Evolutionary conservation across 2,888 invertebrate species (phyloP).

Genomic region (Dasysyrphus albostriatus): DNA sequence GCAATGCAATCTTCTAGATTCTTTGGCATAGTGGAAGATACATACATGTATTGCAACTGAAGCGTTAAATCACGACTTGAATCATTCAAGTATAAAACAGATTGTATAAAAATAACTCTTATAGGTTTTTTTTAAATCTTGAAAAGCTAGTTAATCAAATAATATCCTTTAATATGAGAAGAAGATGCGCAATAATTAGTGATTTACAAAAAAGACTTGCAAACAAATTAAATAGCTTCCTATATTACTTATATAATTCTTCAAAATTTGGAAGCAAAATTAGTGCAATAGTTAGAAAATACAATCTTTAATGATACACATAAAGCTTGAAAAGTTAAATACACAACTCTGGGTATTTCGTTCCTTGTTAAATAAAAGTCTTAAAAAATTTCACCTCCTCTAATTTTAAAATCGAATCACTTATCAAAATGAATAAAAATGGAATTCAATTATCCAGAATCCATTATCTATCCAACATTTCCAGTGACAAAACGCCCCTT

Average conservation of each 20-base stretch:
- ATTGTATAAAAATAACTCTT: not conserved
- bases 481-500: slow-evolving; percentile 45
- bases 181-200: not conserved
- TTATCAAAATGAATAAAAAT: not conserved
- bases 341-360: too few relatives aligned
- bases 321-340: too few relatives aligned
- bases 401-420: not conserved
- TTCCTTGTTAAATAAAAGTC: too few relatives aligned
- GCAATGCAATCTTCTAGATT: not conserved
- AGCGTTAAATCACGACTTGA: slow-evolving; percentile 8
- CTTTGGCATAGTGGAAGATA: not conserved
- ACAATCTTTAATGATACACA: too few relatives aligned
- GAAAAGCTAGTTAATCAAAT: not conserved
- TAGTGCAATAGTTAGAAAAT: too few relatives aligned
- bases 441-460: not conserved
- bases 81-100: not conserved
- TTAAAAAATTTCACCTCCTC: not conserved
- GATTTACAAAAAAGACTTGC: too few relatives aligned
- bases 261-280: too few relatives aligned
- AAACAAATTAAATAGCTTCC: too few relatives aligned
- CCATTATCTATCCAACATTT: not conserved
- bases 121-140: not conserved
- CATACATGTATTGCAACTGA: not conserved
- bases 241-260: too few relatives aligned
- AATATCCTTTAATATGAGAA: not conserved